A percentile compares a stretch with the other conserved stretches of the same genome.
Conservation (phyloP, 2,888 invertebrate species). For the Zhuqinia jingwanae region DNA sequence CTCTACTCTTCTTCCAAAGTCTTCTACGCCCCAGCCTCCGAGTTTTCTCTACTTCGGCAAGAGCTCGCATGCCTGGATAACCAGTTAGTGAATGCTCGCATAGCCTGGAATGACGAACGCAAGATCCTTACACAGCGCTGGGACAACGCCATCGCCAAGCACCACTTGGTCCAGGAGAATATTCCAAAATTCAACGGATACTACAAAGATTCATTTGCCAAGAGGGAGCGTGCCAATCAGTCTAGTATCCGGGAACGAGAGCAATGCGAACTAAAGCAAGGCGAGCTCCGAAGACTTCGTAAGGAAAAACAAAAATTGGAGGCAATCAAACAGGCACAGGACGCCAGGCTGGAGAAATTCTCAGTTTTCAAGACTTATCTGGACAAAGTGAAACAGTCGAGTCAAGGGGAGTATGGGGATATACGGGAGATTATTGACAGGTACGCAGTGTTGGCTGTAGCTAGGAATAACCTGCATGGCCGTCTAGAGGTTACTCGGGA, state of each 20-base stretch:
- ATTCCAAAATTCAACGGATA: constrained; percentile 75
- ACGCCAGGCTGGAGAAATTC: constrained; percentile 72
- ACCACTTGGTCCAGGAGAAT: constrained; percentile 54
- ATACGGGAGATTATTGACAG: constrained; percentile 78
- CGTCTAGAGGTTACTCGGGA: constrained; percentile 68
- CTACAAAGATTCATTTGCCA: constrained; percentile 66
- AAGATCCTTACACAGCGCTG: constrained; percentile 70
- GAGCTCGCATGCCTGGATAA: constrained; percentile 76
- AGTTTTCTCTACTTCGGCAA: constrained; percentile 70
- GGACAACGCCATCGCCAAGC: constrained; percentile 66
- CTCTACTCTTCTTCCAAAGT: constrained; percentile 22
- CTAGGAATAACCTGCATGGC: constrained; percentile 61
- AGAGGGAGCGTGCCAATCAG: constrained; percentile 71
- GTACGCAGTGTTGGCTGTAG: constrained; percentile 73
- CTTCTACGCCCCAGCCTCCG: constrained; percentile 73
- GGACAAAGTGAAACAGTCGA: constrained; percentile 72
- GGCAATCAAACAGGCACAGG: constrained; percentile 64
- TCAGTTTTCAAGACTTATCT: constrained; percentile 76
- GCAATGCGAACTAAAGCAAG: constrained; percentile 61
- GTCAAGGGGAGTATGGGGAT: constrained; percentile 77
- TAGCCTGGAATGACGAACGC: constrained; percentile 65
- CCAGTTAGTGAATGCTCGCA: constrained; percentile 73
- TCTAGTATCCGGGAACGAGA: constrained; percentile 64
- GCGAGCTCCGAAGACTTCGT: constrained; percentile 68
- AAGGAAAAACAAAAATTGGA: constrained; percentile 70